Conservation (phyloP, 2,888 invertebrate species). For the Mesorhabditis spiculigera region DNA sequence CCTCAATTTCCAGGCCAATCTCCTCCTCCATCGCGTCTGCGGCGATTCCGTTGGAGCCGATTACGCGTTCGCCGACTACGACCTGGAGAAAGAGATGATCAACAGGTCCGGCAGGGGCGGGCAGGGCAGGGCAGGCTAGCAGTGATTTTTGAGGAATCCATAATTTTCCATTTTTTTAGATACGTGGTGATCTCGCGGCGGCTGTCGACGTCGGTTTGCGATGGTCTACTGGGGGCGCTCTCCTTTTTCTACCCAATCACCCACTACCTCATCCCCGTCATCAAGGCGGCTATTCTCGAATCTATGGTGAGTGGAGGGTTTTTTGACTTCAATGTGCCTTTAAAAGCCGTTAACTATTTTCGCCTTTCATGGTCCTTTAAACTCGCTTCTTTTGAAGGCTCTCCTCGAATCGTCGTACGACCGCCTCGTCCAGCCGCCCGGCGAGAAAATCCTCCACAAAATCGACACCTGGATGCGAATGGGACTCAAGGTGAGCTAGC, state of each 20-base stretch:
- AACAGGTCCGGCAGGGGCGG: not conserved
- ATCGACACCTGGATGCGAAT: not conserved
- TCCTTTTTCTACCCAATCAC: not conserved
- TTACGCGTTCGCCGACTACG: not conserved
- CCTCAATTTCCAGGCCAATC: too few species aligned
- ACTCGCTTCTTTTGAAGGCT: not conserved
- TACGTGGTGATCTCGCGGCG: not conserved
- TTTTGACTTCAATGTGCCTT: too few species aligned
- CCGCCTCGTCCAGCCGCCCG: not conserved
- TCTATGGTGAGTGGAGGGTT: too few species aligned
- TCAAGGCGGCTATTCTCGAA: constrained; percentile 4
- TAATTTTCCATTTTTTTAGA: not conserved
- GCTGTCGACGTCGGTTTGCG: not conserved
- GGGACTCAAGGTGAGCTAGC: not conserved
- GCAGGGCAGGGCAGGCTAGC: too few species aligned
- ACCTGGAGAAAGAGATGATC: not conserved
- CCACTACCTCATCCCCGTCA: too few species aligned
- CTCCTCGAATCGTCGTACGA: not conserved
- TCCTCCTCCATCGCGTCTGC: not conserved
- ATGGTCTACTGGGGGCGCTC: not conserved
- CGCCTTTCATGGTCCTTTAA: not conserved
- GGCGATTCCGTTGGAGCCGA: not conserved
- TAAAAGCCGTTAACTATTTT: too few species aligned
- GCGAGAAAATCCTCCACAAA: not conserved
- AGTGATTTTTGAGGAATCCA: not conserved